Conservation (phyloP, 1,140 invertebrate species). For the Sweltsa coloradensis region DNA sequence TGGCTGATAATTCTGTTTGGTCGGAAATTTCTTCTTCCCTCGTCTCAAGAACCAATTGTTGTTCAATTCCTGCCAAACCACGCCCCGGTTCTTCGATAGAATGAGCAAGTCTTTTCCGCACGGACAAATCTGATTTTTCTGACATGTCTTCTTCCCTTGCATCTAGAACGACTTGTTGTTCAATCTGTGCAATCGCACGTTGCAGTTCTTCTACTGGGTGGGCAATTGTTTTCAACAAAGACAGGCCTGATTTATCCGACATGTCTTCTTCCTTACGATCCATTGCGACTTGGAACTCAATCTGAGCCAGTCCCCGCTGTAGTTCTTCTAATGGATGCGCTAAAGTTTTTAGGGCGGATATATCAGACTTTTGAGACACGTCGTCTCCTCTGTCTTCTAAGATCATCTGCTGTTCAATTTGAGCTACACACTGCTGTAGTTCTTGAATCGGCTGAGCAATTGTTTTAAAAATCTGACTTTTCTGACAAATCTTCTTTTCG, state of each 20-base stretch:
- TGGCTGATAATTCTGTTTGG: no score
- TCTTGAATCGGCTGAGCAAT: conserved; percentile 27
- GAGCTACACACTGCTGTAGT: conserved; percentile 29
- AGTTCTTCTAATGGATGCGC: conserved; percentile 38
- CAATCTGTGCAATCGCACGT: conserved; percentile 26
- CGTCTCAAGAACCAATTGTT: no score
- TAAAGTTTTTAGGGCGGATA: conserved; percentile 31
- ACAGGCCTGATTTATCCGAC: conserved; percentile 24
- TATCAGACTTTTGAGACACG: conserved; percentile 25
- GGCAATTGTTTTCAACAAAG: conserved; percentile 18
- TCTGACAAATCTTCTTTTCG: conserved; percentile 25
- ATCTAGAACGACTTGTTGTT: conserved; percentile 12
- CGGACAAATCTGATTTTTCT: conserved; percentile 27
- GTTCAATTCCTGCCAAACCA: conserved; percentile 22
- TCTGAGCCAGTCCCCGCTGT: conserved; percentile 32
- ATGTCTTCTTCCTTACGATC: conserved; percentile 23
- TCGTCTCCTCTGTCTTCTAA: conserved; percentile 17
- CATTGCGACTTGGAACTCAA: neutral
- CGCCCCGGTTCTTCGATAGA: conserved; percentile 26
- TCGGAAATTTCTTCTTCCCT: no score
- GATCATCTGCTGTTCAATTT: neutral
- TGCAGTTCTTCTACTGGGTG: conserved; percentile 28
- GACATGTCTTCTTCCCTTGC: conserved; percentile 15
- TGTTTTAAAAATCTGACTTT: conserved; percentile 12
- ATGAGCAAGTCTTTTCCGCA: conserved; percentile 33